A percentile compares a stretch with the other conserved stretches of the same genome.
Conservation (phyloP, 2,888 invertebrate genomes). For the Hirtodrosophila histrioides region DNA sequence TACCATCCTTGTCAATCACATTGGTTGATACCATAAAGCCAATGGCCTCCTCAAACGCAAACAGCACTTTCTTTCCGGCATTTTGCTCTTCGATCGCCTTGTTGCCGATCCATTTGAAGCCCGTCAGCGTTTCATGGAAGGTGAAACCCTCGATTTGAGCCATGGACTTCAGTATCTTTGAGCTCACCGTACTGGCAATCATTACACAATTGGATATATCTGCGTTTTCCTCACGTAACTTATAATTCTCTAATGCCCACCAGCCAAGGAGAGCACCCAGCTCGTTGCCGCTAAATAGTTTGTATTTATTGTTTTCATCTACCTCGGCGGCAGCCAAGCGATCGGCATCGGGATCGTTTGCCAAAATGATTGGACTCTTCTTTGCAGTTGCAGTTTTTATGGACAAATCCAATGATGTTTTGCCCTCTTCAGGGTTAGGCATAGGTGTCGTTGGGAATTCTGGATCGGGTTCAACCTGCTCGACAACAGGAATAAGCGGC, state of each 20-base stretch:
- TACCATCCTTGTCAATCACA: constrained; percentile 98
- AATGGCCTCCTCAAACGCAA: constrained; percentile 99
- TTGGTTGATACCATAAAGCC: constrained; percentile 96
- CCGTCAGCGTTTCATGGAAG: constrained; percentile 95
- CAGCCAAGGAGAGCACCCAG: constrained; percentile 96
- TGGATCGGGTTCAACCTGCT: constrained; percentile 95
- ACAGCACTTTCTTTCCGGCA: constrained; percentile 91
- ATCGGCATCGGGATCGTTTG: constrained; percentile 99
- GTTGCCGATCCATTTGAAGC: constrained; percentile 99
- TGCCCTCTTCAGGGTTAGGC: constrained; percentile 99
- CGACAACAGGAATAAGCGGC: constrained; percentile 82
- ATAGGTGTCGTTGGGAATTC: constrained; percentile 98
- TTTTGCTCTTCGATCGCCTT: constrained; percentile 89
- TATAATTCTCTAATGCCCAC: constrained; percentile 92
- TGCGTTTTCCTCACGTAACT: constrained; percentile 81
- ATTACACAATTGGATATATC: constrained; percentile 89
- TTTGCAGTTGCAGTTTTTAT: constrained; percentile 90
- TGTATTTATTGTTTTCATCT: constrained; percentile 83
- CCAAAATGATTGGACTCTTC: constrained; percentile 91
- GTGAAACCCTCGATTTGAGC: constrained; percentile 91
- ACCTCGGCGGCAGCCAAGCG: constrained; percentile 96
- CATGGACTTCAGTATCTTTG: constrained; percentile 95
- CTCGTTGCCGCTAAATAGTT: constrained; percentile 95
- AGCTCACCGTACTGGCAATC: constrained; percentile 97
- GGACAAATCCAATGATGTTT: constrained; percentile 90